Base-by-base conservation (phyloP, 2,888 invertebrate species). In the Malthinus seriepunctatus region DNA sequence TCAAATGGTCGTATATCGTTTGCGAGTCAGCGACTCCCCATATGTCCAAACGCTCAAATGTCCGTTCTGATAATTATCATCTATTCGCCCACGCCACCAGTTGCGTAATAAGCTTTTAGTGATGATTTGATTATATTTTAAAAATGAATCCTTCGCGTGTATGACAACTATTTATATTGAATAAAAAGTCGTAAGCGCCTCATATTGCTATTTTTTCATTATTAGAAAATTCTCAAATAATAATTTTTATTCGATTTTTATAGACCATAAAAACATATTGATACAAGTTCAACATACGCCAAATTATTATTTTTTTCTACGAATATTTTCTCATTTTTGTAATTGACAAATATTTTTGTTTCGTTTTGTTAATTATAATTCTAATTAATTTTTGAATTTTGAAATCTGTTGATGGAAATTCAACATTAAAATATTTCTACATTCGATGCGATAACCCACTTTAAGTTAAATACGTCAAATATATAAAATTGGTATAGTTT, bases 161-260 rank as follows among this genome's bases (percentile, higher is more conserved):
- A 9, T 15, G n/a, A 42, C 10, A 42, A 42, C 14, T 23, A 14
- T 42, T 42, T 42, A 15, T 42, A 12, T 33, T 52, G n/a, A 31
- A 52, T 52, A 35, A 35, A 45, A 11, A 12, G 12, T 46, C 32
- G 8, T 46, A 46, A 32, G 32, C 37, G 15, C 37, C 23, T 23
- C 12, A 44, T 51, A 34, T 45, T 37, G 35, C 48, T 14, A 14
- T 42, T 51, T 34, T 37, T 15, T 15, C 44, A 52, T 37, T 39
- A 54, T 47, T 54, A 54, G 54, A 54, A 46, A 38, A 37, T 34
- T 38, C 54, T 48, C 54, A 38, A 54, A 54, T 48, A 54, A 54
- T 54, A 54, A 54, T 54, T 48, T 53, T 54, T 54, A 54, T 54
- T 38, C 23, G 47, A 32, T 48, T 54, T 54, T 54, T 54, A 54